Evolutionary conservation across 2,888 invertebrate species (phyloP), one percentile per base, ranked within the genome.

Genomic region (Tipula vernalis): DNA sequence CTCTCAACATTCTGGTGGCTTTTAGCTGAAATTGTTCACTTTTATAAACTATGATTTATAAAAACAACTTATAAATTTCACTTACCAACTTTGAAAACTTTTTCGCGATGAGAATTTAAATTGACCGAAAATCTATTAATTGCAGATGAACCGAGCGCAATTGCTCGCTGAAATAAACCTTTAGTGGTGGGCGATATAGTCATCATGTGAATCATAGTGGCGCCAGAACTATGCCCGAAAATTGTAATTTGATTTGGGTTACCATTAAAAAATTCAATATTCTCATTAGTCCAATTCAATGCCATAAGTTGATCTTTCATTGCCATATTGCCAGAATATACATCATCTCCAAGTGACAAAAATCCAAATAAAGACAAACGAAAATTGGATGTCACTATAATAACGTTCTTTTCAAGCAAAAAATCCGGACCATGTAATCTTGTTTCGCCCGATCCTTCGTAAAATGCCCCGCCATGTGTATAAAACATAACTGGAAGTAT

Each of bases 401-500:
- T 86, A 36, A 84, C 47, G 57, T 83, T n/a, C 18, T 41, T 83
- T 47, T 86, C 86, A 13, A 86, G 42, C 3, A 84, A 86, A 44
- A 84, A 86, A 18, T 86, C 86, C 2, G 86, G 83, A 13, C 83
- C 86, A 84, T 83, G 44, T 39, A 84, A 15, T 39, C 10, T 8
- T 15, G 39, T 84, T 13, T 86, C 51, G 15, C 86, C 86, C 6
- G 87, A 44, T 36, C 86, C 86, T 36, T 86, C 83, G 13, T n/a
- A 39, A 51, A 13, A 87, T 10, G 83, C 86, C 44, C 86, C 86
- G 10, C 86, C 86, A 86, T 87, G 86, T 5, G 44, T 85, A 39
- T 71, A 86, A 86, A 86, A 86, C 86, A 87, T 83, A 8, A 87
- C 87, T 0, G 87, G 36, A 15, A 84, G 41, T 12, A 15, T 36